These are phyloP conservation scores for Epinephelus lanceolatus DNA, from an alignment of 2,113 vertebrate genomes.

Conservation along the genomic window DNA sequence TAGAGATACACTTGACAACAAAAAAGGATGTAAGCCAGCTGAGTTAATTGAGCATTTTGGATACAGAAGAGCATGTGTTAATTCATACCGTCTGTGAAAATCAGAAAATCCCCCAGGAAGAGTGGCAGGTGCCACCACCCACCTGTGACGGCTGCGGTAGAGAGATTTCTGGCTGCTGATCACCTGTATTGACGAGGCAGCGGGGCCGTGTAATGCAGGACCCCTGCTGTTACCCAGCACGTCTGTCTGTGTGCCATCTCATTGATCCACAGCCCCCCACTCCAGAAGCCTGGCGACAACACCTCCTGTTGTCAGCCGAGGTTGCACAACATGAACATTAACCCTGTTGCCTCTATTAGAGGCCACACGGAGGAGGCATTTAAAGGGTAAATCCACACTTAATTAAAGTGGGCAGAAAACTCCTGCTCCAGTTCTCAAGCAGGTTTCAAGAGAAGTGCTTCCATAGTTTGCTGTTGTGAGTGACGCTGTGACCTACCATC, in stretches of 20 bases:
- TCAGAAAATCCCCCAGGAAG: conserved; percentile 16
- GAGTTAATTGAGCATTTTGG: not conserved
- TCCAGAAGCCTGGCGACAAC: conserved; percentile 16
- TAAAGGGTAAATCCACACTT: not conserved
- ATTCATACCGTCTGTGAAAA: conserved; percentile 27
- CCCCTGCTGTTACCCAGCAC: conserved; percentile 4
- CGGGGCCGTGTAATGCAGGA: conserved; percentile 1
- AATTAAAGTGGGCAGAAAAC: conserved; percentile 11
- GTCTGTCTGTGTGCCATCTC: conserved; percentile 40
- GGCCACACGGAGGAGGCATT: not conserved
- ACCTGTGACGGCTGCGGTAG: conserved; percentile 19
- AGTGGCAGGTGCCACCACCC: conserved; percentile 7
- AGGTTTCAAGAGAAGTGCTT: not conserved
- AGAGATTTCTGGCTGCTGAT: conserved; percentile 46
- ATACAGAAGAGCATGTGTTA: conserved; percentile 24
- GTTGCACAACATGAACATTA: conserved; percentile 27
- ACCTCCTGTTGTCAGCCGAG: conserved; percentile 24
- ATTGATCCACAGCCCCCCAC: conserved; percentile 34
- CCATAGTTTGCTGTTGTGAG: not conserved
- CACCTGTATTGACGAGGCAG: conserved; percentile 39
- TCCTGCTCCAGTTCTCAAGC: not conserved
- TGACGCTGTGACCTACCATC: not conserved
- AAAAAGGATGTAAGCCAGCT: not conserved
- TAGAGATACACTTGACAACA: not conserved
- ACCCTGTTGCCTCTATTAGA: conserved; percentile 12